Evolutionary conservation across 2,113 vertebrate genomes (phyloP), one percentile per base, ranked within the genome.

Genomic region (Callorhinus ursinus): DNA sequence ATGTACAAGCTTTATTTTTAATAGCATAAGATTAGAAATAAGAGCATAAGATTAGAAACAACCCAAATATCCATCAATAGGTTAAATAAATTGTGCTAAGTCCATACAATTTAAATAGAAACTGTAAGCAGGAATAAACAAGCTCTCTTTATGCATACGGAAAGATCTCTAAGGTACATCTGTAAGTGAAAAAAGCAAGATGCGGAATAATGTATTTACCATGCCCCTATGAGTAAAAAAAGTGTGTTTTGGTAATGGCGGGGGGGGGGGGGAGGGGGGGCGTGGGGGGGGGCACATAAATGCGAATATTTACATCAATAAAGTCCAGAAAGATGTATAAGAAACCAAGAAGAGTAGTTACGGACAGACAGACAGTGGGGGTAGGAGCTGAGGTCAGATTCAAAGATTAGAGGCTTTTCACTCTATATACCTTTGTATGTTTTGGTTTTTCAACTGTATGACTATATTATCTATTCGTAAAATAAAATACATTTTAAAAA

Each of bases 1-100:
- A 88, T 10, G n/a, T 39, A 88, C 19, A 63, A 82, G 69, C 59
- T 92, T 93, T 46, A 63, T 88, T 72, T 95, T 85, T 84, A 95
- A 88, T n/a, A 77, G n/a, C 22, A 8, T 63, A 67, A 91, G 31
- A 65, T 21, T 51, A 83, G 59, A 81, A 95, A 61, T 84, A 92
- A 88, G n/a, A 77, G 33, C 22, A 8, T 46, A 74, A 88, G 24
- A 57, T 28, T 59, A 83, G 59, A 74, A 95, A 61, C 61, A 69
- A 69, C 11, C 2, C 28, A 79, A 85, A 49, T 69, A 61, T 36
- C 8, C 13, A 90, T 22, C 59, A 65, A 55, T 4, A 74, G 33
- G 49, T 79, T 63, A 85, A 83, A 80, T 59, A 90, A 59, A 51
- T 13, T 72, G 36, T 63, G 53, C 21, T 79, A 65, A 71, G 12